These are phyloP conservation scores for Xylota segnis DNA, from an alignment of 2,888 invertebrate species.

Conservation along the genomic window DNA sequence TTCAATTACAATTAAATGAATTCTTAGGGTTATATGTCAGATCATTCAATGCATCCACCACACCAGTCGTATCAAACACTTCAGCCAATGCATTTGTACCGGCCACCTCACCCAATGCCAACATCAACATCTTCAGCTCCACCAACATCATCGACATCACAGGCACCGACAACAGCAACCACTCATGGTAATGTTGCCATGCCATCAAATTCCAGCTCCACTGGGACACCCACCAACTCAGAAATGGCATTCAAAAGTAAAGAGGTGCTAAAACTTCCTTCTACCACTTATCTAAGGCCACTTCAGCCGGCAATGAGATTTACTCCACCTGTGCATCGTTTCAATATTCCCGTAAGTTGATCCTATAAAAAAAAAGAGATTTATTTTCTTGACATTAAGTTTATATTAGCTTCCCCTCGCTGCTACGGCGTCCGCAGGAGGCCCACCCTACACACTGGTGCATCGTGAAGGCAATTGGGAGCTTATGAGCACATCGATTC, in stretches of 20 bases:
- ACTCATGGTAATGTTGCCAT: conserved; percentile 40
- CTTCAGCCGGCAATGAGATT: conserved; percentile 77
- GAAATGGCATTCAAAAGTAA: conserved; percentile 64
- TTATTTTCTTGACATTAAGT: conserved; percentile 14
- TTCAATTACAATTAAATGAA: conserved; percentile 38
- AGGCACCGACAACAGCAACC: conserved; percentile 24
- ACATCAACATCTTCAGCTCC: conserved; percentile 62
- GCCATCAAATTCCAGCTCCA: conserved; percentile 27
- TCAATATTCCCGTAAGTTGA: conserved; percentile 81
- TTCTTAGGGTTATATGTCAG: conserved; percentile 48
- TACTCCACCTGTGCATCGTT: conserved; percentile 79
- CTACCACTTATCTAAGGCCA: conserved; percentile 81
- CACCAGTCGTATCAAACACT: background rate
- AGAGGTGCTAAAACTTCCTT: conserved; percentile 81
- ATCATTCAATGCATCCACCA: background rate
- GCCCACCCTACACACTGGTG: conserved; percentile 78
- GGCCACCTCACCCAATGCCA: conserved; percentile 49
- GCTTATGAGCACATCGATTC: conserved; percentile 73
- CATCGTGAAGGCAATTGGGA: conserved; percentile 80
- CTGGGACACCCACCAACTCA: conserved; percentile 42
- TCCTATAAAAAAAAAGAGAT: background rate
- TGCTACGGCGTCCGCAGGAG: conserved; percentile 76
- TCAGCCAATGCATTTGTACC: conserved; percentile 30
- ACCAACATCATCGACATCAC: background rate
- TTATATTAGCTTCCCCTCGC: conserved; percentile 80